A percentile compares a stretch with the other conserved stretches of the same genome.
Evolutionary conservation across 2,888 invertebrate genomes (phyloP).

Genomic region (Hirtodrosophila trivittata): DNA sequence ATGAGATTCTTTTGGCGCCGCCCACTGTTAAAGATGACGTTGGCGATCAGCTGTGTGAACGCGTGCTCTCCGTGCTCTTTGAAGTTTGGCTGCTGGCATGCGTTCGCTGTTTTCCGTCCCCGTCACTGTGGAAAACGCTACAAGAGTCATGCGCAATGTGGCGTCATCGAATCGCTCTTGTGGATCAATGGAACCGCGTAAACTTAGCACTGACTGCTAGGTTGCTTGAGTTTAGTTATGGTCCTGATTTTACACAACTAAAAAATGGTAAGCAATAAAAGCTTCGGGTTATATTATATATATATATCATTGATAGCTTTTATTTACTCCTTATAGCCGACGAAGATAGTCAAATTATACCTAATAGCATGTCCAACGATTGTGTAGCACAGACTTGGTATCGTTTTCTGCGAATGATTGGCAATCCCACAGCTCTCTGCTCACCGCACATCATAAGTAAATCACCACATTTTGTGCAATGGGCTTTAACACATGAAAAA

Average conservation of each 20-base stretch:
- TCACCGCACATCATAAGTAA: constrained; percentile 91
- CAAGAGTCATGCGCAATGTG: constrained; percentile 96
- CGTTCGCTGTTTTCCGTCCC: constrained; percentile 94
- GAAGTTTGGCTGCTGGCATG: constrained; percentile 89
- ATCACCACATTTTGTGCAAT: constrained; percentile 88
- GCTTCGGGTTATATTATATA: not conserved
- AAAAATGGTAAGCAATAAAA: constrained; percentile 87
- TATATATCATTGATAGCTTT: not conserved
- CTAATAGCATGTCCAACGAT: constrained; percentile 93
- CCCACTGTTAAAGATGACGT: constrained; percentile 97
- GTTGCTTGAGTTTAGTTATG: constrained; percentile 94
- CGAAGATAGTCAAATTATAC: constrained; percentile 92
- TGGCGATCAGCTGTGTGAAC: constrained; percentile 96
- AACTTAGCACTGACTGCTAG: constrained; percentile 94
- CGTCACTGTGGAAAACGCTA: constrained; percentile 97
- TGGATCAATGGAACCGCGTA: constrained; percentile 97
- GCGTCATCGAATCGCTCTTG: constrained; percentile 96
- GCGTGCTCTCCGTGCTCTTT: constrained; percentile 96
- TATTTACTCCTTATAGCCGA: constrained; percentile 86
- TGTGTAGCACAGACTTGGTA: constrained; percentile 98
- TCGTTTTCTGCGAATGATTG: constrained; percentile 95
- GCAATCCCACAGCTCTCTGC: constrained; percentile 96
- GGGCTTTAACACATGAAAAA: constrained; percentile 91
- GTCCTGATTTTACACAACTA: constrained; percentile 91
- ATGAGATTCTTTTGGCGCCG: constrained; percentile 95